These are phyloP conservation scores for Melanotaenia pygmaea DNA, from an alignment of 2,797 vertebrate genomes.

Conservation along the genomic window DNA sequence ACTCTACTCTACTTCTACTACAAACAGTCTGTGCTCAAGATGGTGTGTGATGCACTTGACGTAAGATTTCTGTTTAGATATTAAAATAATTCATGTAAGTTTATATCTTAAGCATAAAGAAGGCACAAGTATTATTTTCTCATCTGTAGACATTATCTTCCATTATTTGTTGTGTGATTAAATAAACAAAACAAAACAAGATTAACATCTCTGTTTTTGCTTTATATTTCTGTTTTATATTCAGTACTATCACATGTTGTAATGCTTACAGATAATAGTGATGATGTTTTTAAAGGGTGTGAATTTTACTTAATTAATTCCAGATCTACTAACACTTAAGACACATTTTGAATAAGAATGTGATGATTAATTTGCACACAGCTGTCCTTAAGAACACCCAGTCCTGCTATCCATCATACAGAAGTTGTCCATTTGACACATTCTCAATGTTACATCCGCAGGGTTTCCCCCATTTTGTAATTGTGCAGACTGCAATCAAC, in stretches of 20 bases:
- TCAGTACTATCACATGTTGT: neutral
- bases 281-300: neutral
- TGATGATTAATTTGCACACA: neutral
- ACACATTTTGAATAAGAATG: neutral
- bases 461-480: constrained; percentile 16
- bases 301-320: neutral
- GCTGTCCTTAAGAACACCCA: neutral
- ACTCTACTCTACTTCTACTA: too few relatives aligned
- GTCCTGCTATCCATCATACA: neutral
- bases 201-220: neutral
- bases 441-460: neutral
- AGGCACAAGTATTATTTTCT: neutral
- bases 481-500: constrained; percentile 25
- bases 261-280: neutral
- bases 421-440: neutral
- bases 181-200: neutral
- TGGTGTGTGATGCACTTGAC: neutral
- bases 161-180: neutral
- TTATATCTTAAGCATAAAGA: neutral
- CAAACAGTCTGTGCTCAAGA: neutral
- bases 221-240: neutral
- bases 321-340: neutral
- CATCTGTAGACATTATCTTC: neutral
- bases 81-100: neutral
- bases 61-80: neutral